Evolutionary conservation across 2,797 vertebrate species (phyloP).

Genomic region (Discoglossus pictus): DNA sequence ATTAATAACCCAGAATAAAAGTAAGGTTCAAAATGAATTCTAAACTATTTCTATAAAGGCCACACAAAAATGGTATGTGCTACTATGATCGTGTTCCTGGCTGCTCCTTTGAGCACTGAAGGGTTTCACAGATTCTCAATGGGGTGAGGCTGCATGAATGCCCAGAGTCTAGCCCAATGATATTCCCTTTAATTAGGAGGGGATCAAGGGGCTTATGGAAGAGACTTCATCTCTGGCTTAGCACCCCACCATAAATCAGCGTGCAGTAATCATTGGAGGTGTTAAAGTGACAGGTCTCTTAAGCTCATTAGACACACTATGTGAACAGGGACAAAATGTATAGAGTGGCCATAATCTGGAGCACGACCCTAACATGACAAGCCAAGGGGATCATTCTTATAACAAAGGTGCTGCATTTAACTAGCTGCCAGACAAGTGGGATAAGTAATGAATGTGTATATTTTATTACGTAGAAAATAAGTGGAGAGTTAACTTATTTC

Average conservation of each 20-base stretch:
- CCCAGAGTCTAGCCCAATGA: conserved; percentile 52
- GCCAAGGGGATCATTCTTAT: conserved; percentile 40
- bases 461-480: too few relatives aligned
- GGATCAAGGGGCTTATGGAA: conserved; percentile 68
- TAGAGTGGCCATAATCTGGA: conserved; percentile 56
- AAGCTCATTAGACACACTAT: conserved; percentile 70
- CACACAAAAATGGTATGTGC: background rate
- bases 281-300: conserved; percentile 62
- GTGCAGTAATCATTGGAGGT: conserved; percentile 65
- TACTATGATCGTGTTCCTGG: conserved; percentile 3
- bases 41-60: background rate
- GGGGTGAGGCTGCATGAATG: conserved; percentile 40
- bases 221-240: conserved; percentile 55
- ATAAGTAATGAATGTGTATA: too few relatives aligned
- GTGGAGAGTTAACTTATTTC: too few relatives aligned
- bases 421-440: background rate
- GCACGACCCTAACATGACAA: conserved; percentile 42
- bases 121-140: conserved; percentile 26
- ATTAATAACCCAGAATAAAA: background rate
- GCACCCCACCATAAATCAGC: conserved; percentile 65
- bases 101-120: conserved; percentile 33
- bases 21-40: background rate
- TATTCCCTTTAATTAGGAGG: conserved; percentile 71
- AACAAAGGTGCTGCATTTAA: conserved; percentile 1
- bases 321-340: conserved; percentile 70